Conservation (phyloP, 2,113 vertebrate species). For the Esox niger region DNA sequence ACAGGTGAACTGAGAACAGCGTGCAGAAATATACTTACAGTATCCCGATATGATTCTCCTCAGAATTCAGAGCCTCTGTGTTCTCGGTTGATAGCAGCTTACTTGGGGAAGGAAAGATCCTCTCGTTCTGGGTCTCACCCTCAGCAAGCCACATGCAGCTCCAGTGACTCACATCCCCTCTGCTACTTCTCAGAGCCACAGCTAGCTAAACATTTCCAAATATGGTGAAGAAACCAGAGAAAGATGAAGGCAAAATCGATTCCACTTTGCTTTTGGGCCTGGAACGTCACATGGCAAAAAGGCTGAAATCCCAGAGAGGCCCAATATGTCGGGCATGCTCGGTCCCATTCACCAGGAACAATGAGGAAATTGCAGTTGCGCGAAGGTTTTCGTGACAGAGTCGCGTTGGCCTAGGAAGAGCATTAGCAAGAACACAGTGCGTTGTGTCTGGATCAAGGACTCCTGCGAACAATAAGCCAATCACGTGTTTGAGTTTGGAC, state of each 20-base stretch:
- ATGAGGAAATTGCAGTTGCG: constrained; percentile 57
- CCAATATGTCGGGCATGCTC: constrained; percentile 64
- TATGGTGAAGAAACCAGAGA: constrained; percentile 89
- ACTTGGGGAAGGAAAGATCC: constrained; percentile 49
- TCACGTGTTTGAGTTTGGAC: no score
- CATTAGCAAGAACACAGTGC: constrained; percentile 6
- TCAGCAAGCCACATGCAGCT: constrained; percentile 64
- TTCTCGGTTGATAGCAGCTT: constrained; percentile 52
- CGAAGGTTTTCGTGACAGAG: constrained; percentile 52
- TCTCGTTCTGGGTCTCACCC: constrained; percentile 40
- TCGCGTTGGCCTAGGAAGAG: constrained; percentile 49
- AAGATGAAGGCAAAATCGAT: constrained; percentile 83
- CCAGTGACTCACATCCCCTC: constrained; percentile 74
- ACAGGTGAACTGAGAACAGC: constrained; percentile 8
- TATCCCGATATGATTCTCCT: constrained; percentile 37
- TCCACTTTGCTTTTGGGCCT: constrained; percentile 76
- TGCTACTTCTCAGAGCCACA: constrained; percentile 75
- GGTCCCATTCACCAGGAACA: constrained; percentile 53
- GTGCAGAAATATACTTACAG: constrained; percentile 68
- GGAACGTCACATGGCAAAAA: constrained; percentile 72
- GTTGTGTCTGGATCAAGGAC: no score
- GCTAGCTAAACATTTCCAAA: constrained; percentile 99
- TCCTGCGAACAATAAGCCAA: no score
- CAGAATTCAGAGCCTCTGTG: constrained; percentile 46
- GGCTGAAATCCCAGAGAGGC: constrained; percentile 65